Evolutionary conservation across 2,113 vertebrate genomes (phyloP), one percentile per base, ranked within the genome.

Genomic region (Carassius carassius): DNA sequence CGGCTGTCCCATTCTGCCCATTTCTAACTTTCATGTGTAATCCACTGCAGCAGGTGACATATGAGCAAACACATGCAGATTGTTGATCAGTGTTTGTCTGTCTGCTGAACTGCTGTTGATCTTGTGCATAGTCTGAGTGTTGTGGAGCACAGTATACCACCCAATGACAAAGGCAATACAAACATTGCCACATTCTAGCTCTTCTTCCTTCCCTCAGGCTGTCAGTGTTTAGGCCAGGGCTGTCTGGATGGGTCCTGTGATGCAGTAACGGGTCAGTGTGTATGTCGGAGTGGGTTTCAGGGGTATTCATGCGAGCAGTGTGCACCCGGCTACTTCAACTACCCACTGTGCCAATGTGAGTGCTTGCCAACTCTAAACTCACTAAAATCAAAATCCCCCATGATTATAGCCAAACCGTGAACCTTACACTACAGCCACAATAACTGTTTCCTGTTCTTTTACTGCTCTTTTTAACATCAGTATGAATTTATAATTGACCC

Each of bases 311-410:
- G 98, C 14, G 90, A 97, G 72, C 94, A 89, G 82, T 99, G 98
- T 7, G 94, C 95, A 8, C 92, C 96, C 0, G 96, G 96, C 49
- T 99, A 97, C 93, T 98, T 97, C 94, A 96, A 84, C 94, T 98
- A 97, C 90, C 98, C 98, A 0, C 95, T 97, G 56, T 99, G 98
- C 91, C 97, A 97, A 81, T 0, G 98, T 99, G 93, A 93, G 98
- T 94, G 7, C 19, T 41, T 75, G 37, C 75, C 62, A 63, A 85
- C 35, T 82, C 69, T 81, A 76, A 54, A 79, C 32, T 19, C 25
- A 3, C 75, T 80, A 10, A 79, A 62, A 54, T 14, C 25, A 62
- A 58, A 79, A 21, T 78, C 44, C 44, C 80, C 65, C 32, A 23
- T 79, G 23, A 70, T 8, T 16, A 4, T 8, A 17, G 37, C 78